These are phyloP conservation scores for Aptenodytes forsteri DNA, from an alignment of 2,113 vertebrate genomes.

Conservation along the genomic window DNA sequence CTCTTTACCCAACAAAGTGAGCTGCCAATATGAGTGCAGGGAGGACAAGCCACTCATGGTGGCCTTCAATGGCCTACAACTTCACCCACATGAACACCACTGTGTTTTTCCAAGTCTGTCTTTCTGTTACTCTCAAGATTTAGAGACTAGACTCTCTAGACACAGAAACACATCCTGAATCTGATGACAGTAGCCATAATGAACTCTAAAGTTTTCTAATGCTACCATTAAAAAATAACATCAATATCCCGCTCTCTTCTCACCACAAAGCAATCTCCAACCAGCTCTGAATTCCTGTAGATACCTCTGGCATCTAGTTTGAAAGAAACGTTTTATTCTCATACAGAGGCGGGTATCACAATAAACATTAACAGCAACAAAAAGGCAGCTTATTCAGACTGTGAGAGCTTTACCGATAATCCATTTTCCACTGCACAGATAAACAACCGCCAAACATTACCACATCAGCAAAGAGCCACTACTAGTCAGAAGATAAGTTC, in stretches of 20 bases:
- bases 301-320: not conserved
- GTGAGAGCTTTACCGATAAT: not conserved
- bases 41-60: not conserved
- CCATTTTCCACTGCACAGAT: not conserved
- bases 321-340: not conserved
- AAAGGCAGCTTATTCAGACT: not conserved
- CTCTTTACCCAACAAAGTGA: not conserved
- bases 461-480: not conserved
- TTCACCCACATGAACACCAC: not conserved
- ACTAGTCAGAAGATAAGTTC: not conserved
- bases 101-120: not conserved
- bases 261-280: not conserved
- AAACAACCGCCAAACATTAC: not conserved
- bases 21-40: not conserved
- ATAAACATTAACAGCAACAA: not conserved
- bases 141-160: not conserved
- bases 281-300: not conserved
- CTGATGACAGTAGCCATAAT: not conserved
- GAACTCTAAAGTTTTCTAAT: not conserved
- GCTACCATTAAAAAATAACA: not conserved
- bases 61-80: not conserved
- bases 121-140: not conserved
- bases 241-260: not conserved
- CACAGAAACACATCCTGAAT: not conserved
- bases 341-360: not conserved